These are phyloP conservation scores for Taenaris catops DNA, from an alignment of 2,888 invertebrate species.

Conservation along the genomic window DNA sequence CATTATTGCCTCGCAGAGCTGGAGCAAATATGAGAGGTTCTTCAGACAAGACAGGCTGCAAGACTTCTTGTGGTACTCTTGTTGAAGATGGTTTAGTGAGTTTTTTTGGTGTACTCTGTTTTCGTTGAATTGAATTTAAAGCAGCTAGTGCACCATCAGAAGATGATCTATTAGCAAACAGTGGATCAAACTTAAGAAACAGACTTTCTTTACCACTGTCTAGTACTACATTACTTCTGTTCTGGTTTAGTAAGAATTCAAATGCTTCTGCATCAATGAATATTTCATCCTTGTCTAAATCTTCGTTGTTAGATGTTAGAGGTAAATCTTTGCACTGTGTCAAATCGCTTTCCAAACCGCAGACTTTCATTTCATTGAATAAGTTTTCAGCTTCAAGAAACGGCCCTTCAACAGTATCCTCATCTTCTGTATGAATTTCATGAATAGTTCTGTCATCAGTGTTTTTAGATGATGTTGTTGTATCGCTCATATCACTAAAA, in stretches of 20 bases:
- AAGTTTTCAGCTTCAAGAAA: conserved; percentile 56
- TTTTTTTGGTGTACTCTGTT: conserved; percentile 55
- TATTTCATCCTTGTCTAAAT: conserved; percentile 49
- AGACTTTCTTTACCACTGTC: conserved; percentile 71
- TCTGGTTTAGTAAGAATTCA: conserved; percentile 65
- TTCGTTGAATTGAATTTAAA: conserved; percentile 44
- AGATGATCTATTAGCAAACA: conserved; percentile 60
- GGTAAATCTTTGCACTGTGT: conserved; percentile 48
- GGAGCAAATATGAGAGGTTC: too few relatives aligned
- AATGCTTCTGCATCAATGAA: conserved; percentile 71
- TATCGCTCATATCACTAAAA: conserved; percentile 32
- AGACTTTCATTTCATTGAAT: conserved; percentile 34
- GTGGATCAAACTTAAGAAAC: conserved; percentile 68
- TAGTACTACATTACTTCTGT: conserved; percentile 48
- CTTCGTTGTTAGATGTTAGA: conserved; percentile 37
- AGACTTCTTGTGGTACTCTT: conserved; percentile 28
- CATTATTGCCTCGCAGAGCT: too few relatives aligned
- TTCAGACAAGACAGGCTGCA: conserved; percentile 30
- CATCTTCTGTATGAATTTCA: conserved; percentile 63
- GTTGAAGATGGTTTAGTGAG: conserved; percentile 24
- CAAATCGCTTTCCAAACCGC: conserved; percentile 39
- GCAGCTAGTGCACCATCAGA: conserved; percentile 52
- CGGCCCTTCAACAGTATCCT: conserved; percentile 67
- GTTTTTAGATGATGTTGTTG: conserved; percentile 41
- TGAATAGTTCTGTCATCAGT: conserved; percentile 43